These are phyloP conservation scores for Molossus molossus DNA, from an alignment of 2,797 vertebrate species.

Conservation along the genomic window DNA sequence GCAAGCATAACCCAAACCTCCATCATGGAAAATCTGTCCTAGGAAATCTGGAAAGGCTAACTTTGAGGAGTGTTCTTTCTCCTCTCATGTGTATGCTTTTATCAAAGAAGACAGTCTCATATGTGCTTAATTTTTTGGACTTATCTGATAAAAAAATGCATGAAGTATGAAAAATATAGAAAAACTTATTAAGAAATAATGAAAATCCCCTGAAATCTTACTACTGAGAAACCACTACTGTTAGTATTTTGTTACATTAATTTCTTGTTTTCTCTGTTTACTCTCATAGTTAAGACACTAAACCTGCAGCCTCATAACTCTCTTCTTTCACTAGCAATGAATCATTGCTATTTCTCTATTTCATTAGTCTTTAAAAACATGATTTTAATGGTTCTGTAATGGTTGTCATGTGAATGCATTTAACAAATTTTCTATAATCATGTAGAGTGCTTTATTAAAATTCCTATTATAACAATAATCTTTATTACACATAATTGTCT, in stretches of 20 bases:
- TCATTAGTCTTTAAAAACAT: conserved; percentile 25
- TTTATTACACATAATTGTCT: not conserved
- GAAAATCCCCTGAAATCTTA: not conserved
- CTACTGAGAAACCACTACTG: not conserved
- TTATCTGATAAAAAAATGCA: not conserved
- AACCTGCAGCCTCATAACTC: not conserved
- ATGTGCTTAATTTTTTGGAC: not conserved
- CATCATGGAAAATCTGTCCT: not conserved
- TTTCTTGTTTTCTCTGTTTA: conserved; percentile 19
- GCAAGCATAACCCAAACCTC: not conserved
- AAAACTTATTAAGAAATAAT: conserved; percentile 5
- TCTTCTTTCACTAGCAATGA: not conserved
- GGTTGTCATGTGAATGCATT: not conserved
- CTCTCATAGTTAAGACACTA: not conserved
- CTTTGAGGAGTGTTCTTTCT: not conserved
- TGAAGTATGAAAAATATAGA: not conserved
- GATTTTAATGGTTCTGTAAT: conserved; percentile 35
- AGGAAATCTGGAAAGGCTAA: not conserved
- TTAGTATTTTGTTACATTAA: not conserved
- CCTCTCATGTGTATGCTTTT: not conserved
- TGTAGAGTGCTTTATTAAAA: not conserved
- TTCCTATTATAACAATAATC: not conserved
- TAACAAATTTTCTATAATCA: not conserved
- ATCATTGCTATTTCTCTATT: not conserved
- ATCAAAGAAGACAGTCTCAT: not conserved